A percentile compares a stretch with the other conserved stretches of the same genome.
Conservation (phyloP, 2,113 vertebrate species). For the Eudyptes chrysolophus region DNA sequence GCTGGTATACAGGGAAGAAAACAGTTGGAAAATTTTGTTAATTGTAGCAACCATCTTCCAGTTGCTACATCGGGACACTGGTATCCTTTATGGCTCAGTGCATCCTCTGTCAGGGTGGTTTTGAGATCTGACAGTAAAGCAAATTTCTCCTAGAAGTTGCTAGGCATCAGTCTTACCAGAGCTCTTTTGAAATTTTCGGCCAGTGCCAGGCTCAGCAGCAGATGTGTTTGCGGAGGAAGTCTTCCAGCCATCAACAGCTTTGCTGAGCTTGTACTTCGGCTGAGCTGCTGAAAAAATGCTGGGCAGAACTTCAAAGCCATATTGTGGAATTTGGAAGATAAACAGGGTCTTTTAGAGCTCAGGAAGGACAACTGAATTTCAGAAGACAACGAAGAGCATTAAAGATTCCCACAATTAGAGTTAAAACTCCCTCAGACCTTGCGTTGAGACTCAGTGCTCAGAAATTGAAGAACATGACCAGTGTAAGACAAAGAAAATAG, state of each 20-base stretch:
- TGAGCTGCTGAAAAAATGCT: background rate
- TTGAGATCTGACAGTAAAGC: background rate
- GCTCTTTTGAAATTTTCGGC: background rate
- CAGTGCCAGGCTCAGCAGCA: background rate
- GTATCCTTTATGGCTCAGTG: background rate
- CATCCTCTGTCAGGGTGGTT: background rate
- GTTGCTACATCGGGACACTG: background rate
- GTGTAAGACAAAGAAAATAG: background rate
- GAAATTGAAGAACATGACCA: background rate
- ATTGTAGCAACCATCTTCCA: background rate
- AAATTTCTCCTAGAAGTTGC: background rate
- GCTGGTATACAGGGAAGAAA: background rate
- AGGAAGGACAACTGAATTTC: background rate
- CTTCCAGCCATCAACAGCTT: slow-evolving; percentile 41
- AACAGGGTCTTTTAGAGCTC: background rate
- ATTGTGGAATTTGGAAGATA: background rate
- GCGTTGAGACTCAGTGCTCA: background rate
- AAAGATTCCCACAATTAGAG: background rate
- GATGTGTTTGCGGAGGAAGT: slow-evolving; percentile 28
- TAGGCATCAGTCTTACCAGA: background rate
- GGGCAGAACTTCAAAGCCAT: slow-evolving; percentile 5
- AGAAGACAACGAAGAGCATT: background rate
- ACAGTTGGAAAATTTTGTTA: background rate
- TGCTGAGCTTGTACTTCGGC: background rate
- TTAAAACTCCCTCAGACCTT: background rate